Evolutionary conservation across 1,140 invertebrate species (phyloP).

Genomic region (Heliconius eleuchia): DNA sequence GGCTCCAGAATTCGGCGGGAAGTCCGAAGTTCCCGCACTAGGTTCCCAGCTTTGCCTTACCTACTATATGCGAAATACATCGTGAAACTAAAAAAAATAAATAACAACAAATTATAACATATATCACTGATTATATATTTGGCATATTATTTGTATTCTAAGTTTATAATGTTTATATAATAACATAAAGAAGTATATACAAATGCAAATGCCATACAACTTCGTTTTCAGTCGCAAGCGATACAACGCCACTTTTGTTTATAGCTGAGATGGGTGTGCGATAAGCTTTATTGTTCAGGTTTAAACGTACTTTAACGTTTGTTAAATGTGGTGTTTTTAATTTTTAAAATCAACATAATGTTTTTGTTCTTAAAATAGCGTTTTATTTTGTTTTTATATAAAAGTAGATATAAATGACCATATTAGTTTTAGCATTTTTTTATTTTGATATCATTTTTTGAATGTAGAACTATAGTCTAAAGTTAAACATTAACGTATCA

Average conservation of each 20-base stretch:
- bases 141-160: not conserved
- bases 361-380: not conserved
- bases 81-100: not conserved
- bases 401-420: not conserved
- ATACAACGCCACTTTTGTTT: slow-evolving; percentile 31
- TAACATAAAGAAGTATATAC: slow-evolving; percentile 26
- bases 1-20: no score
- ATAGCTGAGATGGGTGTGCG: slow-evolving; percentile 30
- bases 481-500: no score
- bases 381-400: not conserved
- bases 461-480: no score
- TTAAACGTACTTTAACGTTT: slow-evolving; percentile 16
- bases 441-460: no score
- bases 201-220: slow-evolving; percentile 46
- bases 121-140: not conserved
- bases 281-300: slow-evolving; percentile 40
- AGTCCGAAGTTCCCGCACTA: no score
- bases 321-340: slow-evolving; percentile 12
- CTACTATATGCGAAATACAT: no score
- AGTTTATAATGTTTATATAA: not conserved
- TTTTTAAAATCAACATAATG: slow-evolving; percentile 5
- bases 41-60: no score
- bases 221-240: slow-evolving; percentile 38
- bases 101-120: not conserved
- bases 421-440: no score